A percentile compares a stretch with the other conserved stretches of the same genome.
Evolutionary conservation across 2,888 invertebrate species (phyloP).

Genomic region (Trimorus sp.): DNA sequence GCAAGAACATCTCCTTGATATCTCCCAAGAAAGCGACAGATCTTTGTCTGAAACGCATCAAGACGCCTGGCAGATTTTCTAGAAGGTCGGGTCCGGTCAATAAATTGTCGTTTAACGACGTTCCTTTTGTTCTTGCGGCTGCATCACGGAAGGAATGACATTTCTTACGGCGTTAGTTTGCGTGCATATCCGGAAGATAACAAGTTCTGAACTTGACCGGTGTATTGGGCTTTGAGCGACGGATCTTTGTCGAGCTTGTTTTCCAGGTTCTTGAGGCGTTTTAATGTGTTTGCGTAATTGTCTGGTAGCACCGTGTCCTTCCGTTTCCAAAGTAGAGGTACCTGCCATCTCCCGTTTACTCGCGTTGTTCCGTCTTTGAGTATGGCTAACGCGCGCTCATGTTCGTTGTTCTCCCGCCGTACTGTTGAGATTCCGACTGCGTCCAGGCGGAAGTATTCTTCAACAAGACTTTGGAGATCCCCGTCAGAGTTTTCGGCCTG

Average conservation of each 20-base stretch:
- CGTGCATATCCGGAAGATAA: slow-evolving; percentile 30
- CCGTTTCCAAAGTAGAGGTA: slow-evolving; percentile 46
- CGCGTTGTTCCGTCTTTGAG: not conserved
- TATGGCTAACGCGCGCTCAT: slow-evolving; percentile 14
- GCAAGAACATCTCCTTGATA: slow-evolving; percentile 73
- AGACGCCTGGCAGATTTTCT: slow-evolving; percentile 72
- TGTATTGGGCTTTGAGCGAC: slow-evolving; percentile 19
- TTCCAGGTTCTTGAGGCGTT: slow-evolving; percentile 29
- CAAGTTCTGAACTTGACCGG: slow-evolving; percentile 26
- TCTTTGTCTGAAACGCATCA: slow-evolving; percentile 75
- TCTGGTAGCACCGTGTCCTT: slow-evolving; percentile 2
- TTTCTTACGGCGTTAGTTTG: no score
- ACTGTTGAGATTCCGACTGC: not conserved
- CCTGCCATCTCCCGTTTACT: slow-evolving; percentile 28
- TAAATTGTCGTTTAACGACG: slow-evolving; percentile 68
- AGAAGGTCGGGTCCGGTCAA: slow-evolving; percentile 73
- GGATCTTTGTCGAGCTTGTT: slow-evolving; percentile 24
- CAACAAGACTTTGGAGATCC: not conserved
- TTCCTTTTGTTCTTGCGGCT: slow-evolving; percentile 69
- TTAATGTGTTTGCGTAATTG: slow-evolving; percentile 10
- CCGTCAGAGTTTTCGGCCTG: not conserved
- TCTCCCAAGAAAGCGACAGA: slow-evolving; percentile 73
- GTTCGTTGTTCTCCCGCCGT: slow-evolving; percentile 1
- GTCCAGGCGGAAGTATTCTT: slow-evolving; percentile 18
- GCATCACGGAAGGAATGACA: slow-evolving; percentile 74